Evolutionary conservation across 2,797 vertebrate genomes (phyloP), one percentile per base, ranked within the genome.

Genomic region (Falco peregrinus): DNA sequence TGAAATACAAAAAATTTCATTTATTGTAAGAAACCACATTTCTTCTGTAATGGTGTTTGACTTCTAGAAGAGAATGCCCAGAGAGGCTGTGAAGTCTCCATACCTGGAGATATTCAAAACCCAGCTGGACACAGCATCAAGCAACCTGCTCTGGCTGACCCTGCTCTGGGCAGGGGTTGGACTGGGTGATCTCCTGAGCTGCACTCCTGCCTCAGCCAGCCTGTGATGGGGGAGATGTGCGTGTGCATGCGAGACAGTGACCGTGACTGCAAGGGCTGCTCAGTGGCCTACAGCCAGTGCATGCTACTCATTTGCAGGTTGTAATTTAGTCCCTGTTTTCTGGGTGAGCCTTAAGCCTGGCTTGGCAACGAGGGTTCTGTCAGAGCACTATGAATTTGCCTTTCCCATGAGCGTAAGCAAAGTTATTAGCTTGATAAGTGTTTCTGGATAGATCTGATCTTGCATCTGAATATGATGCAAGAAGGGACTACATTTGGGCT

Each of bases 391-490:
- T 16, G 53, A 88, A 50, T 60, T 75, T 71, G 26, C 64, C 19
- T 53, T 92, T 85, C 47, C 73, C 28, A 45, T 0, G 5, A 54
- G 11, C 4, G 20, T 60, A 63, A 81, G n/a, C 54, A 71, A 79
- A 91, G 45, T 26, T 24, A n/a, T 70, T 31, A 35, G 12, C 4
- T 0, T 19, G 41, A 6, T 29, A 19, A 11, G 2, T 45, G 20
- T 61, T 76, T 68, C 80, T 85, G 64, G 12, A 76, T 13, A 73
- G 25, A 51, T 39, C 67, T 28, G 41, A 65, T 76, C n/a, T 64
- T 51, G 19, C 0, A 0, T n/a, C 71, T 80, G 57, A 77, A 50
- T 59, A 31, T 12, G n/a, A 41, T 0, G 1, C 67, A 64, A 75
- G 45, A 91, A 69, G 7, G 37, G 18, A 70, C 22, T 51, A 56